Evolutionary conservation across 2,888 invertebrate genomes (phyloP).

Genomic region (Cosmorhoe ocellata): DNA sequence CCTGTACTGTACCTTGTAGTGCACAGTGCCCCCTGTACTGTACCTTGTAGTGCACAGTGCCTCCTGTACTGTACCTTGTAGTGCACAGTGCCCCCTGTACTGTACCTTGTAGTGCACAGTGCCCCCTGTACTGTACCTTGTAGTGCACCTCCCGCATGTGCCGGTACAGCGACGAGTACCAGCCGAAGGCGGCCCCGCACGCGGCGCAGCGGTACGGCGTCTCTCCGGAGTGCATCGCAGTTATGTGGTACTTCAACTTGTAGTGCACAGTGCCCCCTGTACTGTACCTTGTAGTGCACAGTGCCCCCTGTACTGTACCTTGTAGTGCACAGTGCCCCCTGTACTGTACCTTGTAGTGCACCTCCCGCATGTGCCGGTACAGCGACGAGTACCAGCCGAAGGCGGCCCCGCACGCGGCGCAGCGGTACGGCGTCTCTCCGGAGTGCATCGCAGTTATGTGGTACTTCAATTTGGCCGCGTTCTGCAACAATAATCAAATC

Average conservation of each 20-base stretch:
- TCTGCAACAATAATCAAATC: conserved; percentile 47
- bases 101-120: too few species aligned
- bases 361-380: conserved; percentile 67
- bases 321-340: too few species aligned
- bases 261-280: too few species aligned
- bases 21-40: too few species aligned
- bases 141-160: too few species aligned
- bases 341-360: conserved; percentile 70
- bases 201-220: conserved; percentile 64
- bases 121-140: too few species aligned
- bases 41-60: conserved; percentile 72
- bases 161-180: conserved; percentile 72
- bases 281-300: too few species aligned
- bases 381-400: conserved; percentile 77
- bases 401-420: conserved; percentile 57
- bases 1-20: too few species aligned
- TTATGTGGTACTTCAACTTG: too few species aligned
- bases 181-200: conserved; percentile 68
- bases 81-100: too few species aligned
- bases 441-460: conserved; percentile 75
- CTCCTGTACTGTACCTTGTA: too few species aligned
- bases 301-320: too few species aligned
- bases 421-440: conserved; percentile 67
- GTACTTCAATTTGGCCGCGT: conserved; percentile 46
- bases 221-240: conserved; percentile 70